Evolutionary conservation across 2,113 vertebrate species (phyloP).

Genomic region (Pteropus alecto): DNA sequence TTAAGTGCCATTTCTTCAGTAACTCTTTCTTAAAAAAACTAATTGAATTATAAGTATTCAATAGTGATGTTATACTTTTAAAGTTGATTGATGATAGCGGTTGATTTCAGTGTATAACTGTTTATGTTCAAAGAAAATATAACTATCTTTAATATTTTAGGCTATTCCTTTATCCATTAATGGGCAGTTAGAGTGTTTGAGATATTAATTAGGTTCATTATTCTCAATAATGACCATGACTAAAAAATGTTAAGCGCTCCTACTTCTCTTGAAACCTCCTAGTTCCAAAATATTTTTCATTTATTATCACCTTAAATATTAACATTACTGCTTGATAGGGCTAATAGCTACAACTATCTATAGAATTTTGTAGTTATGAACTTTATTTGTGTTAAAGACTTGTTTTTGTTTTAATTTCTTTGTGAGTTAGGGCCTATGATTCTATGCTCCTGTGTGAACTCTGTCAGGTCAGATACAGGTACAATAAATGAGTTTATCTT

Average conservation of each 20-base stretch:
- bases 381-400: neutral
- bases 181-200: slow-evolving; percentile 13
- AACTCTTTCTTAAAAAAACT: neutral
- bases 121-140: slow-evolving; percentile 28
- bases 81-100: neutral
- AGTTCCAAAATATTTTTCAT: slow-evolving; percentile 31
- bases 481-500: neutral
- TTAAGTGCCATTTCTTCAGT: slow-evolving; percentile 18
- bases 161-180: neutral
- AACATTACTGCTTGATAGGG: slow-evolving; percentile 25
- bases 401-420: slow-evolving; percentile 18
- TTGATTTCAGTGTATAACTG: neutral
- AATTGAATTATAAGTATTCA: slow-evolving; percentile 10
- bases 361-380: slow-evolving; percentile 2
- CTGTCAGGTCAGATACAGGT: slow-evolving; percentile 4
- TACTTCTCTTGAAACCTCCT: neutral
- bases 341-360: neutral
- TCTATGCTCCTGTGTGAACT: neutral
- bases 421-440: neutral
- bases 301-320: neutral
- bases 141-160: neutral
- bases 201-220: neutral
- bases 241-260: neutral
- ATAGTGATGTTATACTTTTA: neutral
- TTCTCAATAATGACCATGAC: neutral